Conservation (phyloP, 2,113 vertebrate species). For the Typhlomys cinereus region DNA sequence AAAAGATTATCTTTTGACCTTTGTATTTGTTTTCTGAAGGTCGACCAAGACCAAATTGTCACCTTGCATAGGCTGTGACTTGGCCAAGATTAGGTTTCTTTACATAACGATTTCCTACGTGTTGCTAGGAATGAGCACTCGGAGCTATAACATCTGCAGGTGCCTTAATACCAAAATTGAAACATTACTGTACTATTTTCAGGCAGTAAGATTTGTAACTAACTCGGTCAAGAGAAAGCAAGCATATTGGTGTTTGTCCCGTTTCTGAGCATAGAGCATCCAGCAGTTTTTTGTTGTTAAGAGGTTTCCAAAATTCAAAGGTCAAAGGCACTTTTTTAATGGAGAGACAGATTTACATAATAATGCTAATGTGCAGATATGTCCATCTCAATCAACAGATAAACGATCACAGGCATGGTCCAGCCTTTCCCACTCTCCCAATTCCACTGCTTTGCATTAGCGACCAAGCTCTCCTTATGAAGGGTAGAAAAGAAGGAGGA, state of each 20-base stretch:
- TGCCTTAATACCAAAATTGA: not conserved
- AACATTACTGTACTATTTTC: constrained; percentile 21
- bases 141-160: not conserved
- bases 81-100: constrained; percentile 36
- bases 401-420: not conserved
- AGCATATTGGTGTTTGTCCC: not conserved
- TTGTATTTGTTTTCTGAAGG: constrained; percentile 47
- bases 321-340: not conserved
- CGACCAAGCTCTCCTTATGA: not conserved
- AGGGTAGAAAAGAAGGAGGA: not conserved
- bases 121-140: not conserved
- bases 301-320: not conserved
- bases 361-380: not conserved
- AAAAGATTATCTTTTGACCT: constrained; percentile 68
- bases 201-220: not conserved
- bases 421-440: not conserved
- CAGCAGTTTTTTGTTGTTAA: not conserved
- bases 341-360: not conserved
- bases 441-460: not conserved
- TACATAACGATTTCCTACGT: not conserved
- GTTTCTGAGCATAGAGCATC: not conserved
- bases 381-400: not conserved
- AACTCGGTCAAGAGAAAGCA: not conserved
- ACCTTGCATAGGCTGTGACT: not conserved
- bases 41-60: constrained; percentile 22